Percentiles rank a stretch among this genome's conserved stretches.
Conservation (phyloP, 2,113 vertebrate species). For the Anolis sagrei region DNA sequence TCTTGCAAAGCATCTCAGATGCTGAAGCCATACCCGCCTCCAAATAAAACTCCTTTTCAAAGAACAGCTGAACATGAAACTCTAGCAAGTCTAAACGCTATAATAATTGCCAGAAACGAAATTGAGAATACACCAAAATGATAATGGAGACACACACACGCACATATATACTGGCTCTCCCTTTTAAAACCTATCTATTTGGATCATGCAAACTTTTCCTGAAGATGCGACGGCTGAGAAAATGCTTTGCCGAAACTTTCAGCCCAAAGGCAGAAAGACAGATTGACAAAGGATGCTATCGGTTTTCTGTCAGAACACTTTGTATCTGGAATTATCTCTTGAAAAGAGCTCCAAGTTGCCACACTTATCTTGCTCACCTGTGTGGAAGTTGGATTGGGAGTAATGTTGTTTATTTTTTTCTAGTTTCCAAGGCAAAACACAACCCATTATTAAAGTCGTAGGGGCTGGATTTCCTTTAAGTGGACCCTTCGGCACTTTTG, state of each 20-base stretch:
- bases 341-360: background rate
- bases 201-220: slow-evolving; percentile 35
- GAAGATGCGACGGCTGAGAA: background rate
- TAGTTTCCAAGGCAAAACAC: too few relatives aligned
- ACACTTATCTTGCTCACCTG: background rate
- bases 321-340: too few relatives aligned
- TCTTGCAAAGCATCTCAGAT: fast-evolving
- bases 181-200: slow-evolving; percentile 9
- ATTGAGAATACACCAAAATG: background rate
- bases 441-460: too few relatives aligned
- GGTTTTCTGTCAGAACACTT: background rate
- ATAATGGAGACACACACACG: slow-evolving; percentile 14
- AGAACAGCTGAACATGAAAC: background rate
- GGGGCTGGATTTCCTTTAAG: too few relatives aligned
- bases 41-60: background rate
- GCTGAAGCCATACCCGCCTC: background rate
- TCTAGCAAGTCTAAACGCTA: background rate
- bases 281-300: background rate
- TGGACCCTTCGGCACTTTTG: too few relatives aligned
- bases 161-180: too few relatives aligned
- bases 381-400: too few relatives aligned
- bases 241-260: background rate
- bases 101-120: background rate
- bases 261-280: background rate
- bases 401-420: too few relatives aligned